phyloP scores from a whole-genome alignment of 2,888 invertebrate species.

The Epinotia brunnichana region DNA sequence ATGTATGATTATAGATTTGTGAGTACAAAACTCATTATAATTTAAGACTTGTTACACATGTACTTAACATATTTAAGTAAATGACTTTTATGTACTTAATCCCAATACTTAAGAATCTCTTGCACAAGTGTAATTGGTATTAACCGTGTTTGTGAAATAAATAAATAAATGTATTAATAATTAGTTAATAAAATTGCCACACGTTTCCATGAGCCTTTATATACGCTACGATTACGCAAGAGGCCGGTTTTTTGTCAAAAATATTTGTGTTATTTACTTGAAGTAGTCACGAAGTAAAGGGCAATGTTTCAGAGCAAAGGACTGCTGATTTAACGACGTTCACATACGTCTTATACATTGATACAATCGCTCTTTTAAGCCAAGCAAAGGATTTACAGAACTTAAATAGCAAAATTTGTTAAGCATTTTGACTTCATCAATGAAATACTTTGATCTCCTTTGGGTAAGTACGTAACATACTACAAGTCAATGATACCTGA shows the following conservation, averaged over 20 bases:
- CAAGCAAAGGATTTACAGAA: not conserved
- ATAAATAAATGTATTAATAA: not conserved
- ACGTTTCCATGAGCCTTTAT: not conserved
- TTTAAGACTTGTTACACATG: no score
- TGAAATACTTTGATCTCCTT: conserved; percentile 1
- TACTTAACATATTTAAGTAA: no score
- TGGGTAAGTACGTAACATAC: not conserved
- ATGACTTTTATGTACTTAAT: no score
- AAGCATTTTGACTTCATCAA: not conserved
- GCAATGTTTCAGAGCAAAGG: not conserved
- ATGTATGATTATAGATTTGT: no score
- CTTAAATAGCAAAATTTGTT: not conserved
- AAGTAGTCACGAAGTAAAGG: not conserved
- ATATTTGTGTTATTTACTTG: not conserved
- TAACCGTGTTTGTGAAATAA: no score
- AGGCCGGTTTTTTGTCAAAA: not conserved
- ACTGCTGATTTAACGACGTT: not conserved
- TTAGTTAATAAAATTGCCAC: not conserved
- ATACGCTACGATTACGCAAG: not conserved
- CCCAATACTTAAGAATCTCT: no score
- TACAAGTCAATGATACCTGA: conserved; percentile 1
- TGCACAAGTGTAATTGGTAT: no score
- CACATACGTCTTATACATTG: not conserved
- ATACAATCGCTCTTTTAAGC: not conserved
- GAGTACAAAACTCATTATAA: no score